phyloP scores from a whole-genome alignment of 2,888 invertebrate genomes.

The Cheilosia grossa region DNA sequence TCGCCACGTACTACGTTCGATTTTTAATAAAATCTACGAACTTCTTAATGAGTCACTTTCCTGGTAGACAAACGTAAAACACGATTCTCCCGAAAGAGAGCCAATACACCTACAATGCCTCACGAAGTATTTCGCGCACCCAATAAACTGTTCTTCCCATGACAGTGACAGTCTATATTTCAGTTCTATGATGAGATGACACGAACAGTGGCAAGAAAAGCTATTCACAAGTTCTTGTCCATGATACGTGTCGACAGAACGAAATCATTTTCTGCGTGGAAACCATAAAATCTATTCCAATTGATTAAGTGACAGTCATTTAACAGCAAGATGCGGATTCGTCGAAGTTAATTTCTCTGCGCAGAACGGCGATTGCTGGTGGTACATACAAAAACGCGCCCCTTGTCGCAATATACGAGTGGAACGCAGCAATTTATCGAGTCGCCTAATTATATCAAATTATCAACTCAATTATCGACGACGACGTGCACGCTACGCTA shows the following conservation, averaged over 20 bases:
- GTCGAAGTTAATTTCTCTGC: not conserved
- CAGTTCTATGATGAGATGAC: too few species aligned
- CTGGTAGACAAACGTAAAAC: not conserved
- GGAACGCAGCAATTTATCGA: slow-evolving; percentile 11
- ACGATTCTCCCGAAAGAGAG: not conserved
- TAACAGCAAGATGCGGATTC: too few species aligned
- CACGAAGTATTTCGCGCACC: not conserved
- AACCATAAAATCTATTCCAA: too few species aligned
- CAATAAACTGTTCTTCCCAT: too few species aligned
- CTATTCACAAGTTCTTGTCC: too few species aligned
- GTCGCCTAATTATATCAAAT: slow-evolving; percentile 54
- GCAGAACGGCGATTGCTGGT: not conserved
- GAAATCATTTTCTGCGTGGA: too few species aligned
- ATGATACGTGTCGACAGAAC: too few species aligned
- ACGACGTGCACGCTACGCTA: slow-evolving; percentile 6
- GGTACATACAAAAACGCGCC: slow-evolving; percentile 11
- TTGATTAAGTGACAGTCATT: too few species aligned
- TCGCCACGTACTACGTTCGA: not conserved
- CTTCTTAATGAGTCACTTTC: not conserved
- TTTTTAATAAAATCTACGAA: not conserved
- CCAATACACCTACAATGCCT: not conserved
- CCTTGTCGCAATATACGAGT: slow-evolving; percentile 7
- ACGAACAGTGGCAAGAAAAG: too few species aligned
- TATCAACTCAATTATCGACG: slow-evolving; percentile 42
- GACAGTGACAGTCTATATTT: too few species aligned